Conservation (phyloP, 2,888 invertebrate species). For the Resseliella maxima region DNA sequence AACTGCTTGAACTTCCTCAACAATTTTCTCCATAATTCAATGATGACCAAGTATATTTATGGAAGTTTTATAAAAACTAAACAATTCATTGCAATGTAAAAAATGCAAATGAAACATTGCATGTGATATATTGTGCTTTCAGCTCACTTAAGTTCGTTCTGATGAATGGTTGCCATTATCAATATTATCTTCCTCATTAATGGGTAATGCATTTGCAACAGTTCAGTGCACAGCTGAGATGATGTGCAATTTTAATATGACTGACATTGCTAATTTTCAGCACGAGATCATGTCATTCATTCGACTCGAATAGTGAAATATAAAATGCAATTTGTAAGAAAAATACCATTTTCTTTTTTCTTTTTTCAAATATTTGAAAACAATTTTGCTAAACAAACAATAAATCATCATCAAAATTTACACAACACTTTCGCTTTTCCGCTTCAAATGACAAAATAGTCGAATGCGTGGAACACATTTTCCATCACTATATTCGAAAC, state of each 20-base stretch:
- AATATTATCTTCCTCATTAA: neutral
- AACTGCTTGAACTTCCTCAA: constrained; percentile 4
- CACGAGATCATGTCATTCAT: too few species aligned
- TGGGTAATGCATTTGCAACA: neutral
- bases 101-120: neutral
- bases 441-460: too few species aligned
- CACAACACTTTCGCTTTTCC: too few species aligned
- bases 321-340: too few species aligned
- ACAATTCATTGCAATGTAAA: neutral
- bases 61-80: neutral
- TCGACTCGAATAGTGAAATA: too few species aligned
- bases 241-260: neutral
- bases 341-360: too few species aligned
- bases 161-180: neutral
- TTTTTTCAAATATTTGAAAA: too few species aligned
- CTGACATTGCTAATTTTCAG: neutral
- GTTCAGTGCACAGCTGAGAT: neutral
- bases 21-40: neutral
- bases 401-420: too few species aligned
- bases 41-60: too few species aligned
- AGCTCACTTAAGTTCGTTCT: neutral
- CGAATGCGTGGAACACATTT: too few species aligned
- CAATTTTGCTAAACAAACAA: too few species aligned
- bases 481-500: too few species aligned
- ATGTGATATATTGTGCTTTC: neutral